A percentile compares a stretch with the other conserved stretches of the same genome.
phyloP scores from a whole-genome alignment of 2,797 vertebrate genomes.

The Petrocephalus schoutedeni region DNA sequence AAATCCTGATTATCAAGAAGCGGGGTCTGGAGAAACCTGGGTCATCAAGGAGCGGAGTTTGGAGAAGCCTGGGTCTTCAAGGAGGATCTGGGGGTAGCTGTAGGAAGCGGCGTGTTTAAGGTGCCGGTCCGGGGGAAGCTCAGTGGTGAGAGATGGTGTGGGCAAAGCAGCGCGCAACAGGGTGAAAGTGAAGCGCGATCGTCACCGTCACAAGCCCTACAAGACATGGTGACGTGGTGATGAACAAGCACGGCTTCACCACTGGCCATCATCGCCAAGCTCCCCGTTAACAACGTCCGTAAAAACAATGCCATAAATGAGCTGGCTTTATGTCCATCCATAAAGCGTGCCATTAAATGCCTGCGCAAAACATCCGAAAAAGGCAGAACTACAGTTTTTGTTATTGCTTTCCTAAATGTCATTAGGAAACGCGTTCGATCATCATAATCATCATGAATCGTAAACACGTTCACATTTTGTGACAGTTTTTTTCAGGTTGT shows the following conservation, averaged over 20 bases:
- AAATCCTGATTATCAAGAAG: neutral
- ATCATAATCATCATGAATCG: neutral
- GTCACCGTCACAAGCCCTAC: neutral
- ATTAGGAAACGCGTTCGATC: neutral
- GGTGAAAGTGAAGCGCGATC: neutral
- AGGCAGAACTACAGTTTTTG: neutral
- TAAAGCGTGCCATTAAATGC: neutral
- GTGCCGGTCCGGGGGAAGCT: neutral
- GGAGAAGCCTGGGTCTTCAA: neutral
- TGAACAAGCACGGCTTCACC: neutral
- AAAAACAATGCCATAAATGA: neutral
- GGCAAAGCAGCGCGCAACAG: neutral
- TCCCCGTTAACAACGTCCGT: neutral
- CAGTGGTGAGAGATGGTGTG: neutral
- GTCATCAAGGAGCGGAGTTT: neutral
- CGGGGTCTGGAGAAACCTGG: neutral
- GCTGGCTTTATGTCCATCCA: neutral
- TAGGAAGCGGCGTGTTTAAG: neutral
- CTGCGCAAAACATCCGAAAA: neutral
- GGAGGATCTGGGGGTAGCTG: neutral
- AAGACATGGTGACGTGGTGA: conserved; percentile 7
- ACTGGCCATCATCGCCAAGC: neutral
- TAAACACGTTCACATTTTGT: neutral
- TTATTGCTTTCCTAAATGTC: neutral
- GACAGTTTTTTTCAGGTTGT: neutral